Percentiles rank a stretch among this genome's conserved stretches.
Conservation (phyloP, 2,888 invertebrate genomes). For the Leptinotarsa peninsularis region DNA sequence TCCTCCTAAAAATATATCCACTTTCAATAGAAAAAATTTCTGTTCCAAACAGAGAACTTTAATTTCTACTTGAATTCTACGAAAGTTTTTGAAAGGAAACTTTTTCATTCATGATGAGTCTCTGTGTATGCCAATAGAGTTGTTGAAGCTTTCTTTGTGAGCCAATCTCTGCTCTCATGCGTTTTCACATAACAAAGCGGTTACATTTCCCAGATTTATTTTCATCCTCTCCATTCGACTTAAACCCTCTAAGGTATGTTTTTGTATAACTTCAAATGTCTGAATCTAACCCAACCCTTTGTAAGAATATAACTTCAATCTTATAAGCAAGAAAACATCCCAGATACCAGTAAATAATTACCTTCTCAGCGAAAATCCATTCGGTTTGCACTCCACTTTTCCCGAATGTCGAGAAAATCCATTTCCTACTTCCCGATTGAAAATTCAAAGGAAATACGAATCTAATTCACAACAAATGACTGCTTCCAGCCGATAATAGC, state of each 20-base stretch:
- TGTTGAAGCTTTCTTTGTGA: too few relatives aligned
- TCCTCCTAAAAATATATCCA: too few relatives aligned
- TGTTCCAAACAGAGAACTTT: too few relatives aligned
- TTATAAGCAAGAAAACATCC: background rate
- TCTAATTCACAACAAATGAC: constrained; percentile 18
- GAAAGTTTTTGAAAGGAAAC: too few relatives aligned
- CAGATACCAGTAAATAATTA: background rate
- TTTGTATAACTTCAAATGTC: background rate
- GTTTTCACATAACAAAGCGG: too few relatives aligned
- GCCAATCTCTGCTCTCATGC: too few relatives aligned
- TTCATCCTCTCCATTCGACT: too few relatives aligned
- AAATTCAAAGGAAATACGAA: constrained; percentile 17
- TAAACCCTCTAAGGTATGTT: background rate
- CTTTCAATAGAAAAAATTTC: too few relatives aligned
- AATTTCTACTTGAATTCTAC: too few relatives aligned
- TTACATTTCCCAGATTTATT: too few relatives aligned
- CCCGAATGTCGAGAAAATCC: background rate
- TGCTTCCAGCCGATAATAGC: constrained; percentile 14
- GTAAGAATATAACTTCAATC: background rate
- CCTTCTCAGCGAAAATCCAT: background rate
- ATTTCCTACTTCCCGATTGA: constrained; percentile 3
- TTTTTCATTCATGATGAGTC: too few relatives aligned
- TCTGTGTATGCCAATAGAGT: too few relatives aligned
- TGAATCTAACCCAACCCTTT: background rate
- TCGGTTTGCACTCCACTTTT: background rate